Evolutionary conservation across 2,888 invertebrate species (phyloP), one percentile per base, ranked within the genome.

Genomic region (Drosophila kambysellisi): DNA sequence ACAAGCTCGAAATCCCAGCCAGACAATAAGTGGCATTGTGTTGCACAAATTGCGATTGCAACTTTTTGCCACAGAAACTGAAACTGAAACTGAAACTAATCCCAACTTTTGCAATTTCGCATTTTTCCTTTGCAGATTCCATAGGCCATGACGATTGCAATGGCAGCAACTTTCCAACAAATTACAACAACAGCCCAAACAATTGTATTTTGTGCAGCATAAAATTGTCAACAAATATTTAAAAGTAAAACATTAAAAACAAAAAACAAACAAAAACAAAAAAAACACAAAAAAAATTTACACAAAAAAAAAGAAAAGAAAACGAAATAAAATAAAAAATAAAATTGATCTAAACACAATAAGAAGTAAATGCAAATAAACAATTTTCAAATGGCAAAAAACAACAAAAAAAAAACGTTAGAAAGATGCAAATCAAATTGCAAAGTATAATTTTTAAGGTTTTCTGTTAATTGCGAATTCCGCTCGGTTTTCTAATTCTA

Each of bases 121-220:
- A 12, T 25, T 33, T 60, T 51, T 30, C 17, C 48, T 30, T 59
- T 90, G 32, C 94, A 96, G 96, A 95, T 96, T 95, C 94, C 96
- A 96, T 94, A 95, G 96, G 95, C 96, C 96, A 96, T 96, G 96
- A 96, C 96, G 95, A 95, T 95, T 95, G 95, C 93, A 93, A 93
- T 92, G 92, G 93, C 90, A 87, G 82, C 83, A 90, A 90, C 81
- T 90, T 91, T 90, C 88, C 85, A 89, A 81, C 79, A 90, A 88
- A 89, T 75, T 88, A 78, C 89, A 77, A 76, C 65, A 74, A 37
- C 70, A 76, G 54, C 68, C 80, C 87, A 88, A 88, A 79, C 80
- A 91, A 89, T 82, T 85, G 88, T 89, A 88, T 90, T 89, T 91
- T 89, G 85, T 88, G 89, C 91, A 91, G 77, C 89, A 90, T 82